Evolutionary conservation across 2,888 invertebrate genomes (phyloP), one percentile per base, ranked within the genome.

Genomic region (Melieria crassipennis): DNA sequence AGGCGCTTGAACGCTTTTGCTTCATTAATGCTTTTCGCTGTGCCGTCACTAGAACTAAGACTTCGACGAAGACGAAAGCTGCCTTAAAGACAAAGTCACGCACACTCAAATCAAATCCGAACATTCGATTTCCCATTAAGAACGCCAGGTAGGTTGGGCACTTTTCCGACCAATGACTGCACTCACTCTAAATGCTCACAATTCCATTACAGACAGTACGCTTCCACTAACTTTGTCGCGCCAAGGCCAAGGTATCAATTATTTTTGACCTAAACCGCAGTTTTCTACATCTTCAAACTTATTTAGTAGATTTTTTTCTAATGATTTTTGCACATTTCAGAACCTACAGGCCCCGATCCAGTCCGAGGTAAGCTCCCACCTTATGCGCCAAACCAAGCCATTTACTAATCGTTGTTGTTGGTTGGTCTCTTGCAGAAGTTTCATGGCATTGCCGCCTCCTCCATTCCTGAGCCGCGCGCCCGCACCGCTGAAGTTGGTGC

Each of bases 161-260:
- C 9, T 7, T 42, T 16, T 16, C 4, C 5, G 7, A 7, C 45
- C n/a, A 7, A 57, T 57, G 16, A 16, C n/a, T 55, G 13, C n/a
- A n/a, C 55, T 16, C 13, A 1, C 55, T 13, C n/a, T 16, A 16
- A 55, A 55, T 45, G 13, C 11, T 7, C 4, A 10, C 42, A 48
- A 13, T 57, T 42, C 43, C 4, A 55, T 70, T 70, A 78, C 45
- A 81, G 83, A 73, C 57, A 50, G 57, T 81, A 75, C 13, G 83
- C 81, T 9, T 81, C 81, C 3, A 79, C 77, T 67, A 81, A 81
- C 56, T 81, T 81, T 67, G 78, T 81, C 71, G 82, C 83, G 6
- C 73, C 81, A 30, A 78, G 78, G 56, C 81, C 83, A 10, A 82
- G 83, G 75, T 75, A 66, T 3, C 52, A 46, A 11, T 42, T 58